A percentile compares a stretch with the other conserved stretches of the same genome.
Evolutionary conservation across 1,140 invertebrate genomes (phyloP).

Genomic region (Eueides isabella): DNA sequence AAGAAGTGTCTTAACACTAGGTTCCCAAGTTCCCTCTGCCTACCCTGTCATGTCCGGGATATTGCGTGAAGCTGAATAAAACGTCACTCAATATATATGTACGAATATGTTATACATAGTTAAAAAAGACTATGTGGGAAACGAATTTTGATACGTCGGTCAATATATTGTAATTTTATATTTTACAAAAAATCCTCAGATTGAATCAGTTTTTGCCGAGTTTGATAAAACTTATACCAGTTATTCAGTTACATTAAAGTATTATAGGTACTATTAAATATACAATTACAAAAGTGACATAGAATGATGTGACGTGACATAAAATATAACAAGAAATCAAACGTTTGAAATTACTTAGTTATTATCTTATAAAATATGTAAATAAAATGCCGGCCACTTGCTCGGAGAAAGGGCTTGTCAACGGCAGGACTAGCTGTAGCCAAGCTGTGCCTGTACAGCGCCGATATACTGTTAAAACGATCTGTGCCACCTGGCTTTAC

Average conservation of each 20-base stretch:
- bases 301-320: slow-evolving; percentile 1
- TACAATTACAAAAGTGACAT: slow-evolving; percentile 20
- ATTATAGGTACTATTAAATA: not conserved
- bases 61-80: too few species aligned
- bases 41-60: too few species aligned
- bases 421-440: not conserved
- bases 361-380: slow-evolving; percentile 32
- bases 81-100: too few species aligned
- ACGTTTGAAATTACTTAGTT: slow-evolving; percentile 17
- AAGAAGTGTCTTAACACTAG: too few species aligned
- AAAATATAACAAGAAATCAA: slow-evolving; percentile 10
- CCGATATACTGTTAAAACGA: slow-evolving; percentile 3
- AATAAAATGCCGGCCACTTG: slow-evolving; percentile 20
- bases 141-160: not conserved
- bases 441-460: not conserved
- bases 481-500: slow-evolving; percentile 15
- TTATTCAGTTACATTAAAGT: not conserved
- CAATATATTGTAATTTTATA: not conserved
- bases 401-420: slow-evolving; percentile 28
- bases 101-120: too few species aligned
- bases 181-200: not conserved
- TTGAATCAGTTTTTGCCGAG: not conserved
- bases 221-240: not conserved
- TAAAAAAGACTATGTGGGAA: too few species aligned
- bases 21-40: too few species aligned